phyloP scores from a whole-genome alignment of 1,140 invertebrate species.

The Coelopa frigida region DNA sequence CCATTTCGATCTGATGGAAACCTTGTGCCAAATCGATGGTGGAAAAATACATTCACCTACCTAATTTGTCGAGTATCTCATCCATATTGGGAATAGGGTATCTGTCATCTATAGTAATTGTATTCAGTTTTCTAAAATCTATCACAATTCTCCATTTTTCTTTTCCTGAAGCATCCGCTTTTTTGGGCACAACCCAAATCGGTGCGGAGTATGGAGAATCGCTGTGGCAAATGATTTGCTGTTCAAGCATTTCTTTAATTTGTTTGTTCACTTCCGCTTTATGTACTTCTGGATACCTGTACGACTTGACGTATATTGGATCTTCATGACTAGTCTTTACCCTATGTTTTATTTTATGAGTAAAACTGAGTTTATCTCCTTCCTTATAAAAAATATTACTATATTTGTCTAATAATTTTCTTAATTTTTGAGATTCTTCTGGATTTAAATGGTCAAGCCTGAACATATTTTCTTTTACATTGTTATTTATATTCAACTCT shows the following conservation, averaged over 20 bases:
- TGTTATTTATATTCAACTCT: no score
- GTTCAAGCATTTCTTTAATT: constrained; percentile 14
- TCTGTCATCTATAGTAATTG: constrained; percentile 28
- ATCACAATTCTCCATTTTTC: constrained; percentile 39
- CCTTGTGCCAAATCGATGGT: constrained; percentile 47
- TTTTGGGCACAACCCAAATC: constrained; percentile 18
- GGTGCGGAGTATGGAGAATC: constrained; percentile 11
- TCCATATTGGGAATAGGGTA: constrained; percentile 51
- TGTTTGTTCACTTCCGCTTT: constrained; percentile 10
- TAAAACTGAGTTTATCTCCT: no score
- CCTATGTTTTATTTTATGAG: no score
- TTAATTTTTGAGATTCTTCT: no score
- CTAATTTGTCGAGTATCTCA: constrained; percentile 45
- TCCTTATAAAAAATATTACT: no score
- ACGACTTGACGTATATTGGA: constrained; percentile 9
- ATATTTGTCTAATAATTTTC: no score
- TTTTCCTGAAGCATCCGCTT: constrained; percentile 20
- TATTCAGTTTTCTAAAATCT: constrained; percentile 39
- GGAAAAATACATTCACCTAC: constrained; percentile 43
- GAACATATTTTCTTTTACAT: no score
- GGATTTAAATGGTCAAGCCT: no score
- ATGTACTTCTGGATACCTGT: constrained; percentile 11
- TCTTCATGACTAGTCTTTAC: constrained; percentile 1
- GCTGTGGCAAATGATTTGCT: constrained; percentile 11
- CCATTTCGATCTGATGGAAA: constrained; percentile 49